Base-by-base conservation (phyloP, 2,797 vertebrate genomes). In the Xerus rutilus region DNA sequence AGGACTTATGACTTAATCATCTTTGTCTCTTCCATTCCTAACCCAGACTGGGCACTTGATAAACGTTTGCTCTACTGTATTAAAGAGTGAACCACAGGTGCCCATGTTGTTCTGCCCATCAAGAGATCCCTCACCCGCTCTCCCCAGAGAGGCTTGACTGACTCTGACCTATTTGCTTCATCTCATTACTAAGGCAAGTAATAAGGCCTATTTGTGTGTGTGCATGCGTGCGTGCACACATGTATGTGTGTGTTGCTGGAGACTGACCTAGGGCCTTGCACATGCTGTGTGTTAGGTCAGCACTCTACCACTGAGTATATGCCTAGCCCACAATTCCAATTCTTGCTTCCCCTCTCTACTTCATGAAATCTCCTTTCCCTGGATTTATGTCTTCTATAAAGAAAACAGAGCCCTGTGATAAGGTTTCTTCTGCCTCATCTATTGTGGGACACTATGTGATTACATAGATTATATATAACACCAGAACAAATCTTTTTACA, bases 61-160 rank as follows among this genome's bases (percentile, higher is more conserved):
- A 32, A 32, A 8, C 59, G 9, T 54, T 25, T 14, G 12, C 18
- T 54, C 54, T 57, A 21, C 17, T 57, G 20, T 20, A 21, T 57
- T 20, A 54, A 4, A 32, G 28, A 67, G 57, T 45, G 6, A 52
- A 15, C 10, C 20, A 54, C 54, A 65, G 21, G 10, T 69, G 25
- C 28, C 9, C 57, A 25, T 59, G 57, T 59, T 25, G 3, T 2
- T 17, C 83, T 13, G 25, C 87, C 62, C 52, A 25, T 57, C 2
- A 0, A 4, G 1, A 2, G 18, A 6, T 21, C 32, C 28, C 8
- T 32, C 2, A 2, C 2, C 14, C 12, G 3, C 57, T 30, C 76
- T 45, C 23, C 20, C 15, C 11, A 32, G 23, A 72, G 47, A 18
- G 54, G 21, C 62, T 54, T 14, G 2, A 21, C 54, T 0, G 7